These are phyloP conservation scores for Oceanodroma leucorhoa DNA, from an alignment of 2,797 vertebrate genomes.

Conservation along the genomic window DNA sequence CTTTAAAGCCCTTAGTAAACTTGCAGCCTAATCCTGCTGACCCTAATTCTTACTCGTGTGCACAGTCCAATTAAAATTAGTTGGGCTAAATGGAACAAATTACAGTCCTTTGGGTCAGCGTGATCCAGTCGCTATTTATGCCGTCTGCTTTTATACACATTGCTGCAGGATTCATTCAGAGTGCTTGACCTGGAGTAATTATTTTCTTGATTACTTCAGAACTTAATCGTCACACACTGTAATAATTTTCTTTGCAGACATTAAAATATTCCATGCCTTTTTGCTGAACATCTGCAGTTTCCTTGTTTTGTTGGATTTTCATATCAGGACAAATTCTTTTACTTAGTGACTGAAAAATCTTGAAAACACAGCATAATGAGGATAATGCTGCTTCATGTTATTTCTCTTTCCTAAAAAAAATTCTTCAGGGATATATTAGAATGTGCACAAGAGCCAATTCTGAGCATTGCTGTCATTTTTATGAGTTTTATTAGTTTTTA, in stretches of 20 bases:
- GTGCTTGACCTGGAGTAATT: not conserved
- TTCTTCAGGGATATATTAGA: not conserved
- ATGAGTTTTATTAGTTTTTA: not conserved
- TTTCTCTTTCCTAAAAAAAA: not conserved
- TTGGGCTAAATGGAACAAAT: slow-evolving; percentile 4
- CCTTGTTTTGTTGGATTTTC: slow-evolving; percentile 1
- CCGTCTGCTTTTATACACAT: not conserved
- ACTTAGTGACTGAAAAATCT: not conserved
- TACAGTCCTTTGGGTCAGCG: not conserved
- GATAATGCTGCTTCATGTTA: not conserved
- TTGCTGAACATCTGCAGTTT: not conserved
- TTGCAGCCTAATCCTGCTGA: slow-evolving; percentile 22
- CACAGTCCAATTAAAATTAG: slow-evolving; percentile 34
- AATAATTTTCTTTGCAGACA: not conserved
- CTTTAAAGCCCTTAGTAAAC: slow-evolving; percentile 31
- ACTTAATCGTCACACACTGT: not conserved
- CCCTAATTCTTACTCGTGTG: slow-evolving; percentile 11
- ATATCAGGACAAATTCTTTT: not conserved
- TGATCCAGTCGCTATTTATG: not conserved
- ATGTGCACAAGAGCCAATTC: not conserved
- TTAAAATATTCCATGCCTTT: not conserved
- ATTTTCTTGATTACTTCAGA: not conserved
- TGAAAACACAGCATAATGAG: not conserved
- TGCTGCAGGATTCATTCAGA: not conserved
- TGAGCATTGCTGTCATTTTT: not conserved